Conservation (phyloP, 2,888 invertebrate genomes). For the Rhagonycha fulva region DNA sequence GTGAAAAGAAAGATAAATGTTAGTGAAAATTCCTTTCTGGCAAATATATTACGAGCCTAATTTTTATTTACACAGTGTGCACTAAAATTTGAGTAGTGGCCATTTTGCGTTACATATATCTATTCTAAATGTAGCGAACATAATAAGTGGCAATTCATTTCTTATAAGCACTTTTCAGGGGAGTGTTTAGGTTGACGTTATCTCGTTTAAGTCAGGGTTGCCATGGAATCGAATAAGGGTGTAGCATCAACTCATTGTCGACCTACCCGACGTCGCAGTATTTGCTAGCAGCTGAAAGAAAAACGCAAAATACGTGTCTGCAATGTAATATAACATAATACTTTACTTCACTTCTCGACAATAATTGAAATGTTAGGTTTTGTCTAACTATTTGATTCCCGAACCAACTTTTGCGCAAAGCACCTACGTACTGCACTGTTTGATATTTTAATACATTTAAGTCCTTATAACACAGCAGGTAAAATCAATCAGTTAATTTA, state of each 20-base stretch:
- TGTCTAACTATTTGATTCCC: constrained; percentile 10
- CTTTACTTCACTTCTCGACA: constrained; percentile 7
- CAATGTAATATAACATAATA: constrained; percentile 1
- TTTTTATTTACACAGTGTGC: constrained; percentile 10
- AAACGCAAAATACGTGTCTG: constrained; percentile 19
- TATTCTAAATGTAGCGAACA: constrained; percentile 23
- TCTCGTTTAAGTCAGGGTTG: constrained; percentile 43
- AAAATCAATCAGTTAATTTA: background rate
- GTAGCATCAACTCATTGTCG: constrained; percentile 34
- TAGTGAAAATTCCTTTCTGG: background rate
- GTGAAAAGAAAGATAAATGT: background rate
- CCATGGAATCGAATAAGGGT: constrained; percentile 42
- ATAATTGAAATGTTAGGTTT: constrained; percentile 20
- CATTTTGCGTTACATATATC: constrained; percentile 9
- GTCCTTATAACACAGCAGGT: background rate
- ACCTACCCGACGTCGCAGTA: constrained; percentile 11
- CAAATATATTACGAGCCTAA: background rate
- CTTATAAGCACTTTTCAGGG: constrained; percentile 25
- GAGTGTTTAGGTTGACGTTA: constrained; percentile 34
- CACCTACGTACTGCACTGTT: background rate
- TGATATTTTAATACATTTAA: background rate
- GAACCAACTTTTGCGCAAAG: constrained; percentile 4
- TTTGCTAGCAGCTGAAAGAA: constrained; percentile 11
- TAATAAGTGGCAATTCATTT: constrained; percentile 31
- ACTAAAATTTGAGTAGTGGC: constrained; percentile 6